Evolutionary conservation across 2,797 vertebrate species (phyloP).

Genomic region (Rhyacichthys aspro): DNA sequence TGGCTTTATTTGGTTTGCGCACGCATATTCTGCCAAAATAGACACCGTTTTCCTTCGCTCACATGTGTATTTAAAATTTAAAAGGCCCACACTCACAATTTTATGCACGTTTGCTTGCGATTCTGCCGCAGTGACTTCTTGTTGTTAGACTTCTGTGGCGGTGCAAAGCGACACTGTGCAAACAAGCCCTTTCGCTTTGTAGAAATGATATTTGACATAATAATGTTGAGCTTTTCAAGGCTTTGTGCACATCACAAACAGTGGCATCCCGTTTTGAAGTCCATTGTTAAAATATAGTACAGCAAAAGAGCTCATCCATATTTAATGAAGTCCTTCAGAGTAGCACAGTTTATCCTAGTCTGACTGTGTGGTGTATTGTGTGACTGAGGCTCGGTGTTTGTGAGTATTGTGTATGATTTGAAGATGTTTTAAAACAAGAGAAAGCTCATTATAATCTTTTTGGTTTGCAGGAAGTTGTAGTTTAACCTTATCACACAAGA

Average conservation of each 20-base stretch:
- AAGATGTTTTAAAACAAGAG: background rate
- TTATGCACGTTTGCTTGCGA: conserved; percentile 2
- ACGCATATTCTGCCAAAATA: too few relatives aligned
- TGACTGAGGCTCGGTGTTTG: conserved; percentile 20
- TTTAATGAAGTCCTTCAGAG: conserved; percentile 62
- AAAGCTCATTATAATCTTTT: conserved; percentile 7
- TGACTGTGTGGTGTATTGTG: background rate
- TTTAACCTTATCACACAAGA: conserved; percentile 32
- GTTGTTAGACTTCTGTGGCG: conserved; percentile 22
- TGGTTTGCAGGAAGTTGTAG: conserved; percentile 20
- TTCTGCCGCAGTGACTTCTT: conserved; percentile 8
- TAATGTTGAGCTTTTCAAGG: conserved; percentile 59
- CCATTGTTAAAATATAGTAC: conserved; percentile 47
- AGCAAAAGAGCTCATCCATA: conserved; percentile 59
- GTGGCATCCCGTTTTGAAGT: conserved; percentile 47
- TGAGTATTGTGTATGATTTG: background rate
- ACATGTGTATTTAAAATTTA: background rate
- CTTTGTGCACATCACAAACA: conserved; percentile 49
- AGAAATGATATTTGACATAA: conserved; percentile 43
- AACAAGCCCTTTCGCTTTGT: conserved; percentile 36
- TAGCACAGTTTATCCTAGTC: conserved; percentile 24
- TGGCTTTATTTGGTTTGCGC: background rate
- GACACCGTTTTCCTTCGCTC: background rate
- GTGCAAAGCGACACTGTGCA: conserved; percentile 38
- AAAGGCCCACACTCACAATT: conserved; percentile 26